Evolutionary conservation across 2,888 invertebrate species (phyloP).

Genomic region (Lithophane socia): DNA sequence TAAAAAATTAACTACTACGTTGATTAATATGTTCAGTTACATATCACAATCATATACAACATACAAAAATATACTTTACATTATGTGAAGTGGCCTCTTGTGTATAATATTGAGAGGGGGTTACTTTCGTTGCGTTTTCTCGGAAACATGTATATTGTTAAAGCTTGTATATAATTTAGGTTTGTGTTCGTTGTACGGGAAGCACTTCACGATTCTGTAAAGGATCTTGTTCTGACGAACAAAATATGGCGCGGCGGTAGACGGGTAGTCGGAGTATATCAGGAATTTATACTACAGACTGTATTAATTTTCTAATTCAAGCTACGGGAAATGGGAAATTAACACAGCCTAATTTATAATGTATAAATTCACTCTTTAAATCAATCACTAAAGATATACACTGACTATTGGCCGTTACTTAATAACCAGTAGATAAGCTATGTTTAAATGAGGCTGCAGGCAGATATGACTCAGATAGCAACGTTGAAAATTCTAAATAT

Average conservation of each 20-base stretch:
- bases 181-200: slow-evolving; percentile 36
- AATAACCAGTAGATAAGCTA: slow-evolving; percentile 13
- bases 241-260: slow-evolving; percentile 42
- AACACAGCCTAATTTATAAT: neutral
- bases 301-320: slow-evolving; percentile 2
- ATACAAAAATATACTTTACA: slow-evolving; percentile 69
- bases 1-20: slow-evolving; percentile 74
- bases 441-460: slow-evolving; percentile 9
- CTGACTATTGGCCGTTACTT: slow-evolving; percentile 25
- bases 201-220: slow-evolving; percentile 44
- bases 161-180: slow-evolving; percentile 48
- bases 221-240: slow-evolving; percentile 24
- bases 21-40: slow-evolving; percentile 73
- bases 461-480: slow-evolving; percentile 27
- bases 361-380: slow-evolving; percentile 6
- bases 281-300: neutral
- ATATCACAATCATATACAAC: slow-evolving; percentile 77
- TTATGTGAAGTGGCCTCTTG: slow-evolving; percentile 57
- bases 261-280: slow-evolving; percentile 26
- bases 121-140: slow-evolving; percentile 47
- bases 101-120: slow-evolving; percentile 32
- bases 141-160: slow-evolving; percentile 37
- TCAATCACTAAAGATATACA: slow-evolving; percentile 9
- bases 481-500: neutral
- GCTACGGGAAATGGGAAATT: neutral